phyloP scores from a whole-genome alignment of 30 jellyfish, hydroid and myxozoan genomes.

The Hydractinia echinata region DNA sequence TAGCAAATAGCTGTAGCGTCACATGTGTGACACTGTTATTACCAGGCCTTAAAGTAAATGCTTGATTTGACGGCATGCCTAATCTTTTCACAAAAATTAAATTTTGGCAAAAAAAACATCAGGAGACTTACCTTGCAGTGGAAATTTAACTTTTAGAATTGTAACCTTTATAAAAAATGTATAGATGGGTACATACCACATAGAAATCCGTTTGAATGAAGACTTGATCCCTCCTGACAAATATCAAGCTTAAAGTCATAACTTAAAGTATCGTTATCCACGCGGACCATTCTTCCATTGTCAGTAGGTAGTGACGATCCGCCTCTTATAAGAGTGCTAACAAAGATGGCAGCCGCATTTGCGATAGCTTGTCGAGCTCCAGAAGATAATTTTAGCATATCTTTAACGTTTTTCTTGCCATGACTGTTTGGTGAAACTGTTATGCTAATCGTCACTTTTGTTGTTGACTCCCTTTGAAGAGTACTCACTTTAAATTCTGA shows the following conservation, averaged over 20 bases:
- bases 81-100: too few relatives aligned
- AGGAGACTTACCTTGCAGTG: too few relatives aligned
- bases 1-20: too few relatives aligned
- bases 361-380: slow-evolving; percentile 32
- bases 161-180: too few relatives aligned
- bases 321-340: neutral
- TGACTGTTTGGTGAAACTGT: neutral
- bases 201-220: slow-evolving; percentile 18
- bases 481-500: too few relatives aligned
- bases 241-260: slow-evolving; percentile 19
- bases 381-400: slow-evolving; percentile 11
- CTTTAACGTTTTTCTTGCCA: neutral
- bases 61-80: too few relatives aligned
- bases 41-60: too few relatives aligned
- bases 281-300: neutral
- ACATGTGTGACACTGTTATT: too few relatives aligned
- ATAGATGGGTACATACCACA: slow-evolving; percentile 21
- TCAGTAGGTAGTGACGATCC: neutral
- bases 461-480: too few relatives aligned
- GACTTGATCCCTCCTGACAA: slow-evolving; percentile 4
- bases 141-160: too few relatives aligned
- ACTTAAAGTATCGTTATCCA: slow-evolving; percentile 23
- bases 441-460: too few relatives aligned
- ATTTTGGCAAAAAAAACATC: too few relatives aligned
- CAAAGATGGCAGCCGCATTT: slow-evolving; percentile 1